Conservation (phyloP, 2,797 vertebrate species). For the Lepus townsendii region DNA sequence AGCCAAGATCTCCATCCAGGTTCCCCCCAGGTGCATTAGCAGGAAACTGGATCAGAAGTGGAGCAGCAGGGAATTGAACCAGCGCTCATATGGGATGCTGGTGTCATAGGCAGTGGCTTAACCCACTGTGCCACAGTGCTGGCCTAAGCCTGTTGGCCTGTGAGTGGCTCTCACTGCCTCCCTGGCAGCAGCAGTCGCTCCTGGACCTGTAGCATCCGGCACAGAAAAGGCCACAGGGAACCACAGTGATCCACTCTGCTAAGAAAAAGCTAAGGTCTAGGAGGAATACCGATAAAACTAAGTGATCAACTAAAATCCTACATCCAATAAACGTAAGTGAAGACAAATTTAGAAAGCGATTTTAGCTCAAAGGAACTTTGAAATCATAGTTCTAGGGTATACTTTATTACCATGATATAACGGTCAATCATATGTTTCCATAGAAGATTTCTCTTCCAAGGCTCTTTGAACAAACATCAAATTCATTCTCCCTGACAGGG, state of each 20-base stretch:
- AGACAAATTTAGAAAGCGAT: constrained; percentile 68
- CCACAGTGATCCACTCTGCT: neutral
- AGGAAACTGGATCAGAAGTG: no score
- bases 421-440: constrained; percentile 18
- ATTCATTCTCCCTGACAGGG: constrained; percentile 59
- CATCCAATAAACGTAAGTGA: constrained; percentile 65
- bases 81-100: no score
- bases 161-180: neutral
- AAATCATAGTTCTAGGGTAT: constrained; percentile 63
- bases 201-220: neutral
- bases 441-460: constrained; percentile 50
- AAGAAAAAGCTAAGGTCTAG: constrained; percentile 18
- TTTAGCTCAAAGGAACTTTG: constrained; percentile 68
- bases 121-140: no score
- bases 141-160: no score
- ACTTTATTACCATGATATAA: constrained; percentile 59
- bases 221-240: neutral
- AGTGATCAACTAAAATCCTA: constrained; percentile 66
- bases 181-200: neutral
- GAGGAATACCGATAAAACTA: constrained; percentile 54
- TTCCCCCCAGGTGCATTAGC: no score
- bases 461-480: constrained; percentile 61
- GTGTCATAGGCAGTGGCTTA: no score
- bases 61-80: no score
- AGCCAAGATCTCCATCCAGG: no score